Evolutionary conservation across 2,797 vertebrate genomes (phyloP), one percentile per base, ranked within the genome.

Genomic region (Pangasius krempfi): DNA sequence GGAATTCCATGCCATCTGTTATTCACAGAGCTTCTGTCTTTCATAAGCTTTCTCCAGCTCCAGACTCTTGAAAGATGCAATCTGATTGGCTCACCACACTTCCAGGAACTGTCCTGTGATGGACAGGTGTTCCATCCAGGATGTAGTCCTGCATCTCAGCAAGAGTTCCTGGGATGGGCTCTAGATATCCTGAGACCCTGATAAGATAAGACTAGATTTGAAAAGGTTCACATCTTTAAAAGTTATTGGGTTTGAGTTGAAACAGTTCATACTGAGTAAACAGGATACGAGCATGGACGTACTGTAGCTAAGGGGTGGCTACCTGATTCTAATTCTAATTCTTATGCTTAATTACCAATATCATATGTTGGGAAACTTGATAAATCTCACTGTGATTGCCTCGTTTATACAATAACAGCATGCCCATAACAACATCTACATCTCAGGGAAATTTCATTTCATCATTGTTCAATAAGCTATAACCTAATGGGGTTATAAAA

Each of bases 1-100:
- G 88, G 88, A 89, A 89, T 90, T 92, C 89, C 89, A 91, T 27
- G 14, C 88, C 89, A 83, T 88, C 88, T 88, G 89, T 90, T 88
- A 80, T 87, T 92, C 90, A 87, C 73, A 62, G 56, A 87, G 88
- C 86, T 86, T 72, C 86, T 56, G 73, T 78, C 37, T 88, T 82
- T 88, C 86, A 89, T 83, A 90, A 90, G 86, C 79, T 87, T 44
- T 27, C 62, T 68, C 14, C 27, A 66, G 81, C 25, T 50, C 62
- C 14, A 66, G 27, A 47, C 44, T n/a, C 27, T 52, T 30, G 44
- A 50, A 47, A 13, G 37, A 64, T 7, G 33, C 10, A 40, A 44
- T n/a, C 60, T 44, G 44, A 68, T 84, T 68, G 37, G 27, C 18
- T 66, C 27, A 20, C 1, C 27, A 52, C 33, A 22, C 60, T n/a